phyloP scores from a whole-genome alignment of 2,113 vertebrate species.

The Grammomys surdaster region DNA sequence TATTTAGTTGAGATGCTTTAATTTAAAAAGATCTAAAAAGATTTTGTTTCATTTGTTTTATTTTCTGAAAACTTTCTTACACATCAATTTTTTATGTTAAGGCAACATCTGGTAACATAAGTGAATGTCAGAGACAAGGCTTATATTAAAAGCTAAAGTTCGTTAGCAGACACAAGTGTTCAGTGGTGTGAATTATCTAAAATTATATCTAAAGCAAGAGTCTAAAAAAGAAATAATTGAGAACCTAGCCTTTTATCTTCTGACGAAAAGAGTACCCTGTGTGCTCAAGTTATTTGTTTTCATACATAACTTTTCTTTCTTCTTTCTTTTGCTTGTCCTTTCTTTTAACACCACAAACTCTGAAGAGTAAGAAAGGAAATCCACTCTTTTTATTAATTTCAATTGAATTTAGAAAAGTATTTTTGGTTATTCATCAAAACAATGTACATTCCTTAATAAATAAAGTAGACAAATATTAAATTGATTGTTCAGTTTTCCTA shows the following conservation, averaged over 20 bases:
- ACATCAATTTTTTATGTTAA: slow-evolving; percentile 56
- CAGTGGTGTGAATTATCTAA: slow-evolving; percentile 25
- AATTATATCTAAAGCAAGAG: not conserved
- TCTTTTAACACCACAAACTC: slow-evolving; percentile 29
- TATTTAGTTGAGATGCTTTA: slow-evolving; percentile 71
- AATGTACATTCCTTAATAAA: slow-evolving; percentile 8
- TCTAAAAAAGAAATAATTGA: slow-evolving; percentile 54
- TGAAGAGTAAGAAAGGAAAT: slow-evolving; percentile 29
- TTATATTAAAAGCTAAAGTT: slow-evolving; percentile 57
- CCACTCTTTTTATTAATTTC: not conserved
- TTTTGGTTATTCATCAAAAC: slow-evolving; percentile 57
- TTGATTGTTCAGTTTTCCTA: not conserved
- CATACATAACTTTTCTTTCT: not conserved
- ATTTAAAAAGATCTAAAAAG: slow-evolving; percentile 61
- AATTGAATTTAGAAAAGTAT: not conserved
- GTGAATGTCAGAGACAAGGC: slow-evolving; percentile 49
- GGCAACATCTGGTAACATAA: slow-evolving; percentile 30
- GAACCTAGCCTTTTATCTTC: not conserved
- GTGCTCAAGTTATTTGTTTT: not conserved
- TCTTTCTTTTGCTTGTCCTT: not conserved
- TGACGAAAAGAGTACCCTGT: slow-evolving; percentile 32
- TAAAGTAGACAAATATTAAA: slow-evolving; percentile 17
- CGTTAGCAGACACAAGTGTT: slow-evolving; percentile 63
- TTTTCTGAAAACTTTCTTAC: slow-evolving; percentile 61
- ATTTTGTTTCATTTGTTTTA: not conserved